Evolutionary conservation across 2,113 vertebrate species (phyloP).

Genomic region (Lophura nycthemera): DNA sequence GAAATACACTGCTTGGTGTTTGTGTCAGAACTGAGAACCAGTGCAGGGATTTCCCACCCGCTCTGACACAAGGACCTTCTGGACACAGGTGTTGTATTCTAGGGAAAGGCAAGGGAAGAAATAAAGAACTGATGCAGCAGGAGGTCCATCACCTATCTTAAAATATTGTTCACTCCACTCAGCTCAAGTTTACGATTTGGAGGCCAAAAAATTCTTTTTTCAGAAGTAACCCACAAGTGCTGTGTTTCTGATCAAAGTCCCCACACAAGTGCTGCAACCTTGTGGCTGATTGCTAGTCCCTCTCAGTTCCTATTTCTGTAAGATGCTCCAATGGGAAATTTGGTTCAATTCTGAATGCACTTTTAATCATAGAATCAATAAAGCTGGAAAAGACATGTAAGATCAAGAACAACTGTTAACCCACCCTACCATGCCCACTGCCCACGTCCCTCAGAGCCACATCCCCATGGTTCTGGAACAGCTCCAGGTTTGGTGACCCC

Average conservation of each 20-base stretch:
- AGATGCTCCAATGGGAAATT: neutral
- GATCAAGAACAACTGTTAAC: too few relatives aligned
- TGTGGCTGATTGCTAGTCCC: neutral
- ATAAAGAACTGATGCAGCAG: accelerated
- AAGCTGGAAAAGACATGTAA: too few relatives aligned
- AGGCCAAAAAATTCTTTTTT: accelerated
- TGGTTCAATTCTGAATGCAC: neutral
- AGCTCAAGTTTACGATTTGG: accelerated
- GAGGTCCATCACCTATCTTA: too few relatives aligned
- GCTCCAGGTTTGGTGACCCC: too few relatives aligned
- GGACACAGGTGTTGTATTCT: accelerated
- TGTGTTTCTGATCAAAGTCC: neutral
- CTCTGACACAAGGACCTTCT: too few relatives aligned
- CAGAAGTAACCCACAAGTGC: neutral
- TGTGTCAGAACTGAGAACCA: neutral
- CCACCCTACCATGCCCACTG: too few relatives aligned
- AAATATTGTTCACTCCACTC: accelerated
- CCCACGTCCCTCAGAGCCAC: too few relatives aligned
- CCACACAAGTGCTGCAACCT: accelerated
- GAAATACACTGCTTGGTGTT: neutral
- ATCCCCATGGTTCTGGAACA: too few relatives aligned
- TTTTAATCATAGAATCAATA: too few relatives aligned
- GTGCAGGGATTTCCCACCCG: neutral
- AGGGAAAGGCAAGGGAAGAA: neutral
- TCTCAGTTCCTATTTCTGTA: neutral